phyloP scores from a whole-genome alignment of 2,888 invertebrate species.

The Notodonta ziczac region DNA sequence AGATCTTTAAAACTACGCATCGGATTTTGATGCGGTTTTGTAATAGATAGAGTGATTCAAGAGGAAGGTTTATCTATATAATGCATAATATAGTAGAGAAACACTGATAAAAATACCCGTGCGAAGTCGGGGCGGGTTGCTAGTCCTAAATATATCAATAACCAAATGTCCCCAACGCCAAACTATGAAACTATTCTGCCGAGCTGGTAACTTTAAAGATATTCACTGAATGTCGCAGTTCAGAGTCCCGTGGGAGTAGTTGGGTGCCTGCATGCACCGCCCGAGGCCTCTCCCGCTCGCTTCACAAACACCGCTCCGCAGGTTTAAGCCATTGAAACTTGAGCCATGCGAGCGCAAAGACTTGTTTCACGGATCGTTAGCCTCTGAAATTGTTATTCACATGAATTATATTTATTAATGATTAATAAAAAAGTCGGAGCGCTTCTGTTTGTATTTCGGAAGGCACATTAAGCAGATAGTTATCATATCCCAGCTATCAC shows the following conservation, averaged over 20 bases:
- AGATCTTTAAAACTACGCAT: no score
- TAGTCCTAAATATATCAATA: not conserved
- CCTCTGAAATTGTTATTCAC: not conserved
- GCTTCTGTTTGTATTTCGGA: no score
- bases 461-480: no score
- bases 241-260: conserved; percentile 57
- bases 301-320: conserved; percentile 25
- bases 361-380: conserved; percentile 27
- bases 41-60: no score
- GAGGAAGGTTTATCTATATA: no score
- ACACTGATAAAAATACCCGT: no score
- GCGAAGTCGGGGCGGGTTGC: no score
- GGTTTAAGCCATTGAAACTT: conserved; percentile 33
- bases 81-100: no score
- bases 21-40: no score
- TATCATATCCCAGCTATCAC: no score
- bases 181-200: conserved; percentile 34
- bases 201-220: conserved; percentile 52
- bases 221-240: conserved; percentile 59
- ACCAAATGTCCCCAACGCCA: conserved; percentile 22
- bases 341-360: conserved; percentile 18
- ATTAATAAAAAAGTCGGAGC: no score
- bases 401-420: no score
- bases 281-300: conserved; percentile 33
- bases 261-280: conserved; percentile 62